Percentiles rank a stretch among this genome's conserved stretches.
Conservation (phyloP, 2,888 invertebrate species). For the Eucera pruinosa region DNA sequence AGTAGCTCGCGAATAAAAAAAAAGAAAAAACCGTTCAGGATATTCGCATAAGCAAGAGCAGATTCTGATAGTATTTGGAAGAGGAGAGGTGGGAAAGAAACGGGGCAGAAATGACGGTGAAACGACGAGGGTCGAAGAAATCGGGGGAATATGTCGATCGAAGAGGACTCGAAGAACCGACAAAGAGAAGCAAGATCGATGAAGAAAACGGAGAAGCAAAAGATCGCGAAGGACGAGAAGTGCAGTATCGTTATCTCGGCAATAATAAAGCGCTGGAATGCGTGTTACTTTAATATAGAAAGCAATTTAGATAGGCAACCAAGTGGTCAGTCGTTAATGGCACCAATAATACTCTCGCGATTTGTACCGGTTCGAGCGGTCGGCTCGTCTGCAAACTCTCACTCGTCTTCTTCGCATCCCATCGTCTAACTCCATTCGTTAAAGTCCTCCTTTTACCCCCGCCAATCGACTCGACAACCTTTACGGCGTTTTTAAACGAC, state of each 20-base stretch:
- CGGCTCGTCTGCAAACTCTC: slow-evolving; percentile 8
- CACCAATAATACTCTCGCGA: slow-evolving; percentile 68
- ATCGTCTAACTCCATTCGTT: neutral
- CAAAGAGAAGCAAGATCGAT: neutral
- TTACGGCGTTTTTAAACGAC: too few relatives aligned
- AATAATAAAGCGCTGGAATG: slow-evolving; percentile 74
- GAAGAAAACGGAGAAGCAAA: slow-evolving; percentile 3
- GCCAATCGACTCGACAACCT: neutral
- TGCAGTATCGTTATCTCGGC: slow-evolving; percentile 62
- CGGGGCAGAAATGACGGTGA: slow-evolving; percentile 19
- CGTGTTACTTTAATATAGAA: slow-evolving; percentile 77
- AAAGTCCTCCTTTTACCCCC: neutral
- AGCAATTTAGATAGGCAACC: slow-evolving; percentile 74
- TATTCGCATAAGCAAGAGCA: too few relatives aligned
- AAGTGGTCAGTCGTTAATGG: slow-evolving; percentile 65
- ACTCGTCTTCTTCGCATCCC: neutral
- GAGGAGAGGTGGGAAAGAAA: slow-evolving; percentile 29
- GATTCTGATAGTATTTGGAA: neutral
- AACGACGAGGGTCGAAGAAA: slow-evolving; percentile 21
- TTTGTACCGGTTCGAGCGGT: slow-evolving; percentile 53
- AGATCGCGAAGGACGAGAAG: slow-evolving; percentile 21
- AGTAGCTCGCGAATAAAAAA: neutral
- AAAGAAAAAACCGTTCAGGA: too few relatives aligned
- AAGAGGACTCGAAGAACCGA: neutral
- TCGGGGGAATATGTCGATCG: neutral